Conservation (phyloP, 2,113 vertebrate species). For the Oreocharis arfaki region DNA sequence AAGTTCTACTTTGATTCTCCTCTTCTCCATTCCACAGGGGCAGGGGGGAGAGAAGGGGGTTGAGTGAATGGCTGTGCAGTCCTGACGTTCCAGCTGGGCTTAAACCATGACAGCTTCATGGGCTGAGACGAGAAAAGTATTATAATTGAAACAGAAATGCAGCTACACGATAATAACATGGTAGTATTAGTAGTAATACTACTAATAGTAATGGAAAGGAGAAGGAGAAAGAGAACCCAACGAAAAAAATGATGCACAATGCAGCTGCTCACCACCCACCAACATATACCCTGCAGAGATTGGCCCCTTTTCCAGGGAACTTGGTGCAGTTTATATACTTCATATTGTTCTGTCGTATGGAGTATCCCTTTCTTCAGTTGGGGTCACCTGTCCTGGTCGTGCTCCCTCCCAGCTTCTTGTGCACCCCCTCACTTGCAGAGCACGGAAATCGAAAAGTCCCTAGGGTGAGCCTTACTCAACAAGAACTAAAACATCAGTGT, state of each 20-base stretch:
- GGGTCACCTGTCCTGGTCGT: too few relatives aligned
- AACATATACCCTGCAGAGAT: not conserved
- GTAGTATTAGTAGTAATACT: not conserved
- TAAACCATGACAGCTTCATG: not conserved
- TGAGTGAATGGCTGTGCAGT: not conserved
- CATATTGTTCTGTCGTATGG: not conserved
- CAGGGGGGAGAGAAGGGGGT: fast-evolving
- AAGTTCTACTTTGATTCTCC: not conserved
- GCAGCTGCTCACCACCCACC: not conserved
- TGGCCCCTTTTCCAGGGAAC: not conserved
- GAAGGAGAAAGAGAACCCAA: not conserved
- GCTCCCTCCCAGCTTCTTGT: not conserved
- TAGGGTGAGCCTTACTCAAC: not conserved
- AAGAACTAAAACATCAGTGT: not conserved
- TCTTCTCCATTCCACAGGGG: not conserved
- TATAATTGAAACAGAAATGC: not conserved
- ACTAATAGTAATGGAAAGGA: not conserved
- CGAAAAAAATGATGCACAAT: not conserved
- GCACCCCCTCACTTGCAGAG: not conserved
- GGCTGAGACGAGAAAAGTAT: not conserved
- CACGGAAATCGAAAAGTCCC: fast-evolving
- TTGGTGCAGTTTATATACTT: not conserved
- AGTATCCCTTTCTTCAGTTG: not conserved
- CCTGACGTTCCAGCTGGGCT: not conserved
- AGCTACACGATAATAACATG: not conserved